Base-by-base conservation (phyloP, 2,113 vertebrate genomes). In the Colossoma macropomum region DNA sequence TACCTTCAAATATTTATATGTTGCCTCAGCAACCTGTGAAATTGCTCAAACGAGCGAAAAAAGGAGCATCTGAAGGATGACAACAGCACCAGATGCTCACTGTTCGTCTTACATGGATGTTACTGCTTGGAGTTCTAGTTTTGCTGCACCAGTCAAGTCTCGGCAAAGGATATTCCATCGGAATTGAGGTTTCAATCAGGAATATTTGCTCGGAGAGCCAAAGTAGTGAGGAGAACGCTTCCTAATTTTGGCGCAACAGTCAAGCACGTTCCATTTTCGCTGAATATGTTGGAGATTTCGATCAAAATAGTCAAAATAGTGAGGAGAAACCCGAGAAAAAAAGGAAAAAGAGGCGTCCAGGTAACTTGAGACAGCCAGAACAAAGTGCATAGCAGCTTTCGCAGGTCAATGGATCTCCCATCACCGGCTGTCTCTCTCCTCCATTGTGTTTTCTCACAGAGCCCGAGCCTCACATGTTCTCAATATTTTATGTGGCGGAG, bases 401-500 rank as follows among this genome's bases (percentile, higher is more conserved):
- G 54, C 38, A 75, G 77, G 75, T 80, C 68, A 63, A 17, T 72
- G 71, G 50, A 79, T 83, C 48, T 74, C 70, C 81, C 32, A 68
- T 80, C 80, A 48, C 75, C 56, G n/a, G 45, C 74, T 82, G 72
- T 48, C 69, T 76, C 73, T 74, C 45, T 10, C 62, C 56, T 79
- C 62, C 23, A 63, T 81, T 65, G 60, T 72, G 45, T 79, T 65
- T 86, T 68, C 17, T 83, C 73, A 16, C 28, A 62, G 81, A 84
- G 28, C 82, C 19, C 28, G 50, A 50, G 73, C 63, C 81, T 85
- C 75, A 27, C 45, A 63, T 28, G 32, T 77, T 80, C 62, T 89
- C 77, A 84, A 87, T 87, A 88, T 87, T 89, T 89, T 63, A 88
- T 88, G 87, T 79, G 21, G 76, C 71, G 52, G 81, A 80, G 59